Evolutionary conservation across 2,797 vertebrate species (phyloP).

Genomic region (Girardinus metallicus): DNA sequence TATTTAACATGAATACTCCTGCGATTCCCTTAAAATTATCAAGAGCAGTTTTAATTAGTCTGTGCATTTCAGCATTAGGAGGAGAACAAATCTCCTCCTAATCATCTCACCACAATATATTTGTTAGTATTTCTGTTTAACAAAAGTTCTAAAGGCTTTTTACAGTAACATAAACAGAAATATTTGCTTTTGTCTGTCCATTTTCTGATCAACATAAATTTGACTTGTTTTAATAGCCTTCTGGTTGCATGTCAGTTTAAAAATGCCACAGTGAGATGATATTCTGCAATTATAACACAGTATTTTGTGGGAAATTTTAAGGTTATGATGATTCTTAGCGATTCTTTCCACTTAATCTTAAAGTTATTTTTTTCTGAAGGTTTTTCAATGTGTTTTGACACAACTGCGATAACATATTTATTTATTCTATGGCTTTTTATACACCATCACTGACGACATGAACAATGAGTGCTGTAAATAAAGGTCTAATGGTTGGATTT

Average conservation of each 20-base stretch:
- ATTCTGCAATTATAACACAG: neutral
- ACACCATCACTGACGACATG: neutral
- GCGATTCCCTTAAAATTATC: neutral
- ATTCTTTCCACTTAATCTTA: neutral
- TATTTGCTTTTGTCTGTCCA: neutral
- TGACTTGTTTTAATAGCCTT: neutral
- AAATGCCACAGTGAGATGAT: neutral
- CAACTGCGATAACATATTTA: neutral
- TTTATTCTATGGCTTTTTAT: neutral
- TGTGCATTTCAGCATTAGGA: neutral
- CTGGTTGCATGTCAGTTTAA: neutral
- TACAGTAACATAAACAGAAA: neutral
- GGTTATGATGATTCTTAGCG: neutral
- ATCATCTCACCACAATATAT: neutral
- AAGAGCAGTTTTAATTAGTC: neutral
- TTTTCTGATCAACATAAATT: neutral
- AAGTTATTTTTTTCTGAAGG: neutral
- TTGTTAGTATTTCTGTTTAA: neutral
- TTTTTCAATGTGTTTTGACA: neutral
- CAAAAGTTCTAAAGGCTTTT: neutral
- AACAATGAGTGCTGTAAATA: neutral
- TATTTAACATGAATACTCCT: neutral
- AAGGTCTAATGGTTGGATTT: neutral
- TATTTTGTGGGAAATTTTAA: neutral
- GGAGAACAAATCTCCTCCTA: neutral